These are phyloP conservation scores for Drosophila nr. medialis DNA, from an alignment of 2,888 invertebrate species.

Conservation along the genomic window DNA sequence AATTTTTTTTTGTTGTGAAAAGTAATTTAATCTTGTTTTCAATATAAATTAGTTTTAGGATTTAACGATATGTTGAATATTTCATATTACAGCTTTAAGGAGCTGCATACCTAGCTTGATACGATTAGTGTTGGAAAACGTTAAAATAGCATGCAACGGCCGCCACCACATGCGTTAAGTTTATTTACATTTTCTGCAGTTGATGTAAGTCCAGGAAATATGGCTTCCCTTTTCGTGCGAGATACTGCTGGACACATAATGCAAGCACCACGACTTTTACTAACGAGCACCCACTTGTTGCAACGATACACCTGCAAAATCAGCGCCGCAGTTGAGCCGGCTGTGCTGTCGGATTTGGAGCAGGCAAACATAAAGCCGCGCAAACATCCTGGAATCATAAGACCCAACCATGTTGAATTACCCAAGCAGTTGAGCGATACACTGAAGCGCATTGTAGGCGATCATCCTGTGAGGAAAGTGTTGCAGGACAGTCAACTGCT, in stretches of 20 bases:
- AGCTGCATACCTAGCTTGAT: not conserved
- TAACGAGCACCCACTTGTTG: slow-evolving; percentile 39
- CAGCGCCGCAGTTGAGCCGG: slow-evolving; percentile 72
- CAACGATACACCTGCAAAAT: slow-evolving; percentile 78
- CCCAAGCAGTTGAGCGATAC: slow-evolving; percentile 88
- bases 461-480: slow-evolving; percentile 87
- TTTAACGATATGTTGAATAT: no score
- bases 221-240: slow-evolving; percentile 29
- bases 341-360: slow-evolving; percentile 71
- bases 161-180: slow-evolving; percentile 42
- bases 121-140: slow-evolving; percentile 26
- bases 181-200: slow-evolving; percentile 31
- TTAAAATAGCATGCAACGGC: slow-evolving; percentile 15
- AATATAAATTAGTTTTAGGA: not conserved
- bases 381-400: slow-evolving; percentile 90
- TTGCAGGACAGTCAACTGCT: slow-evolving; percentile 86
- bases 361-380: slow-evolving; percentile 86
- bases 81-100: no score
- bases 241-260: slow-evolving; percentile 33
- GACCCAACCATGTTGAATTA: slow-evolving; percentile 86
- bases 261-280: slow-evolving; percentile 25
- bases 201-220: slow-evolving; percentile 12
- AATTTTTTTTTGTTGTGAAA: not conserved
- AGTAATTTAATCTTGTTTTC: not conserved
- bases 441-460: slow-evolving; percentile 86